These are phyloP conservation scores for Caranx ignobilis DNA, from an alignment of 2,113 vertebrate species.

Conservation along the genomic window DNA sequence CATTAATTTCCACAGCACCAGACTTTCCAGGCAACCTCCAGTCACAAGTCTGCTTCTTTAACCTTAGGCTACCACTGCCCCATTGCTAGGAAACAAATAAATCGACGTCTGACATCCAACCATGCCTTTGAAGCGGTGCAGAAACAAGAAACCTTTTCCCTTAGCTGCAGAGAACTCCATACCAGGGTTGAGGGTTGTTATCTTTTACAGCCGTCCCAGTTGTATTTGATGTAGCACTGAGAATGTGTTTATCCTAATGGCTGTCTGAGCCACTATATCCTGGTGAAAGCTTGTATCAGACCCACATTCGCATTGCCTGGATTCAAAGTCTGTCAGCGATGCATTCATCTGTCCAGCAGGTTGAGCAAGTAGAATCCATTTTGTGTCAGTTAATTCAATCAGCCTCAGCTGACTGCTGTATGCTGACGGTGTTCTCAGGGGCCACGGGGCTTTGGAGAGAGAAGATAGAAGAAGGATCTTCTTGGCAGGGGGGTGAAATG, in stretches of 20 bases:
- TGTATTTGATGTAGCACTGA: slow-evolving; percentile 44
- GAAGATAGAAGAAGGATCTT: slow-evolving; percentile 58
- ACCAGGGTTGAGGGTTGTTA: slow-evolving; percentile 33
- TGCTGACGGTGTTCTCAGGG: slow-evolving; percentile 58
- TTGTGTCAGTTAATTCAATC: slow-evolving; percentile 72
- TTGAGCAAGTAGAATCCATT: slow-evolving; percentile 64
- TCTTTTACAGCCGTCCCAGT: slow-evolving; percentile 32
- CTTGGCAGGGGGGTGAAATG: slow-evolving; percentile 64
- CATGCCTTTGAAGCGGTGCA: slow-evolving; percentile 34
- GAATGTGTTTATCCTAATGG: slow-evolving; percentile 49
- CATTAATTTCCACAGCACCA: slow-evolving; percentile 66
- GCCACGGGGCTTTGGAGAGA: slow-evolving; percentile 47
- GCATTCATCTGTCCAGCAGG: slow-evolving; percentile 66
- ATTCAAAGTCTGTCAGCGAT: slow-evolving; percentile 54
- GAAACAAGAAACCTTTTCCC: slow-evolving; percentile 43
- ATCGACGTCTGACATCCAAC: slow-evolving; percentile 37
- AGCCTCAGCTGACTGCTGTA: slow-evolving; percentile 62
- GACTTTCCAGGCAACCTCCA: slow-evolving; percentile 47
- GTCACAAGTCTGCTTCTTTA: slow-evolving; percentile 39
- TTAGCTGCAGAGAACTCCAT: slow-evolving; percentile 1
- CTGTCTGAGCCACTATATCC: slow-evolving; percentile 27
- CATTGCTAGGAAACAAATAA: slow-evolving; percentile 54
- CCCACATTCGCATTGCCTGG: slow-evolving; percentile 20
- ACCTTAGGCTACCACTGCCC: slow-evolving; percentile 41
- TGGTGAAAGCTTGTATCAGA: slow-evolving; percentile 22